Base-by-base conservation (phyloP, 2,888 invertebrate species). In the Drosophila infuscata region DNA sequence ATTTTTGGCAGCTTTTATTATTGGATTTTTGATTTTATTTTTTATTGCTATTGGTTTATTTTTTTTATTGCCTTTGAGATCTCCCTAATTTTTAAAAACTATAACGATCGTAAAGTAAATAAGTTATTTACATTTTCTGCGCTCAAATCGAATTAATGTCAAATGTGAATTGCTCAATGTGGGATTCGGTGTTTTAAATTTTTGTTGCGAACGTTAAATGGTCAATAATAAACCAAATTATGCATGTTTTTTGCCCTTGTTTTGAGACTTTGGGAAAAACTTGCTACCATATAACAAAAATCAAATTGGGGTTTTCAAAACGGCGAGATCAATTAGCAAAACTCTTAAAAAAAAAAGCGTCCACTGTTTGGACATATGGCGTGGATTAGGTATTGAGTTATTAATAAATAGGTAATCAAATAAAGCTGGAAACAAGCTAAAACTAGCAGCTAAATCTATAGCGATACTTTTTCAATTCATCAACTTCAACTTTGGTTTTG, bases 221-320 rank as follows among this genome's bases (percentile, higher is more conserved):
- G 51, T 17, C 48, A 61, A 56, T 61, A 35, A 75, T 59, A 81
- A 71, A 64, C 53, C 48, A 54, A 68, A 41, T 46, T 25, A 46
- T 46, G 25, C 15, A 8, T 12, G 35, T 49, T 20, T 38, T 46
- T 56, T 35, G 11, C 9, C 41, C n/a, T n/a, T 36, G 43, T 56
- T 59, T 59, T 52, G 46, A 20, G 20, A 20, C 41, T 41, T n/a
- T 2, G n/a, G 41, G 43, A 62, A 57, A 51, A 46, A 15, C 11
- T 35, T 58, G 74, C 59, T 63, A 73, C 73, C 46, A 70, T 52
- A 66, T 65, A 73, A 81, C 73, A 81, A 6, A 75, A 75, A 66
- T 70, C 68, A 70, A 87, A 82, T 53, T 85, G 80, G 61, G 41
- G 36, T 69, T 82, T 79, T 79, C 76, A 68, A 62, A 62, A 12